Conservation (phyloP, 2,888 invertebrate genomes). For the Isoperla grammatica region DNA sequence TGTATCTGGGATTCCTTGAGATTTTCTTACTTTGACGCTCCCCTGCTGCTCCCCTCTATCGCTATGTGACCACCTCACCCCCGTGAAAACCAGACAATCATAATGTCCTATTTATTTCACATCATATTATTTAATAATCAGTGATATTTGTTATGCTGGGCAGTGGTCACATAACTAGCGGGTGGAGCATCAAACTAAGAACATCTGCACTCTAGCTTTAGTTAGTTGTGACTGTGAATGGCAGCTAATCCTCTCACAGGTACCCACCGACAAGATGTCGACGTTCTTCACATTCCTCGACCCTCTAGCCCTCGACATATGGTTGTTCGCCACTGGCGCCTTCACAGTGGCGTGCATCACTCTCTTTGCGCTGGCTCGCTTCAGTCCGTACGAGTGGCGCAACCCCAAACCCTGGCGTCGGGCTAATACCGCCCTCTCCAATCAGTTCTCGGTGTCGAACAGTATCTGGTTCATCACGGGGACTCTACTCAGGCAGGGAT, state of each 20-base stretch:
- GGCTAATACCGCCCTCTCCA: conserved; percentile 42
- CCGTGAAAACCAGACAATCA: no score
- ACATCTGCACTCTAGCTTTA: no score
- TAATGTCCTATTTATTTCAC: no score
- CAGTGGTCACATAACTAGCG: no score
- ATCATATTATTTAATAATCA: no score
- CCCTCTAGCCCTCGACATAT: conserved; percentile 59
- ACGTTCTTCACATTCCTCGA: conserved; percentile 60
- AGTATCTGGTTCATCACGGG: conserved; percentile 63
- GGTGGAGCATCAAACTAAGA: no score
- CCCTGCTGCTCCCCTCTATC: no score
- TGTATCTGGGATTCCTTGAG: no score
- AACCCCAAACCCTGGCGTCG: conserved; percentile 49
- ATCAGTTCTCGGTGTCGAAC: conserved; percentile 58
- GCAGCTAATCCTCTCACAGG: conserved; percentile 37
- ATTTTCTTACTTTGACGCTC: no score
- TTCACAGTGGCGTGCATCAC: conserved; percentile 55
- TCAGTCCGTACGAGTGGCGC: conserved; percentile 58
- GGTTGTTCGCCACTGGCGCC: conserved; percentile 57
- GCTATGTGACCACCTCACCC: no score
- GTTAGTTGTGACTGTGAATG: no score
- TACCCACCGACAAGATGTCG: conserved; percentile 53
- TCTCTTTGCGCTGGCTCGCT: conserved; percentile 55
- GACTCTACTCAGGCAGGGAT: conserved; percentile 58
- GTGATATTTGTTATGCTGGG: no score